A percentile compares a stretch with the other conserved stretches of the same genome.
Evolutionary conservation across 2,888 invertebrate genomes (phyloP).

Genomic region (Synanthedon vespiformis): DNA sequence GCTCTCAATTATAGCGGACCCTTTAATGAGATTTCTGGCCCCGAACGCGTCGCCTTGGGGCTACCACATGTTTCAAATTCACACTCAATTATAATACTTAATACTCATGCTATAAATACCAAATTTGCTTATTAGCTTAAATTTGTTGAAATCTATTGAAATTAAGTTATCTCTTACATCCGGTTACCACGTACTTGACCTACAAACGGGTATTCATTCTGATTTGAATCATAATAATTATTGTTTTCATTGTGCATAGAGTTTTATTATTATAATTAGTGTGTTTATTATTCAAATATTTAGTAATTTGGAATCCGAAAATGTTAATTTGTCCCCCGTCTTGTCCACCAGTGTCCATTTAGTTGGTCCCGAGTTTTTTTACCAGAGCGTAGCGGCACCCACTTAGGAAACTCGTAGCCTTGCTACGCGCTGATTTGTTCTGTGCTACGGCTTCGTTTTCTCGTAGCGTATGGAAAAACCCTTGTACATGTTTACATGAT

Average conservation of each 20-base stretch:
- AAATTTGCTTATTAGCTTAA: background rate
- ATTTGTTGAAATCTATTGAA: background rate
- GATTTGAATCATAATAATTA: background rate
- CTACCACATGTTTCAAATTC: no score
- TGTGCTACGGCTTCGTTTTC: background rate
- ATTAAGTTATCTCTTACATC: slow-evolving; percentile 4
- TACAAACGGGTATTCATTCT: slow-evolving; percentile 24
- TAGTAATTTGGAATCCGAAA: background rate
- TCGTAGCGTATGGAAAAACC: background rate
- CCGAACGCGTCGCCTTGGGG: slow-evolving; percentile 1
- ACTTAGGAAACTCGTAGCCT: background rate
- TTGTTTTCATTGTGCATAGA: no score
- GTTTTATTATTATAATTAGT: no score
- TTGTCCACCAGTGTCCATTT: no score
- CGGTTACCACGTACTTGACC: slow-evolving; percentile 32
- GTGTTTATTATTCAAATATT: no score
- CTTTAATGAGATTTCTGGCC: slow-evolving; percentile 25
- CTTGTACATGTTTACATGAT: no score
- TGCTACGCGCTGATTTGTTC: background rate
- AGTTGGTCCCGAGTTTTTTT: background rate
- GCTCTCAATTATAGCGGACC: slow-evolving; percentile 29
- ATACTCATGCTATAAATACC: background rate
- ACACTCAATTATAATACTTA: no score
- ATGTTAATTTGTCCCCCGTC: background rate
- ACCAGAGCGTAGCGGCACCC: background rate